phyloP scores from a whole-genome alignment of 2,113 vertebrate genomes.

The Callocephalon fimbriatum region DNA sequence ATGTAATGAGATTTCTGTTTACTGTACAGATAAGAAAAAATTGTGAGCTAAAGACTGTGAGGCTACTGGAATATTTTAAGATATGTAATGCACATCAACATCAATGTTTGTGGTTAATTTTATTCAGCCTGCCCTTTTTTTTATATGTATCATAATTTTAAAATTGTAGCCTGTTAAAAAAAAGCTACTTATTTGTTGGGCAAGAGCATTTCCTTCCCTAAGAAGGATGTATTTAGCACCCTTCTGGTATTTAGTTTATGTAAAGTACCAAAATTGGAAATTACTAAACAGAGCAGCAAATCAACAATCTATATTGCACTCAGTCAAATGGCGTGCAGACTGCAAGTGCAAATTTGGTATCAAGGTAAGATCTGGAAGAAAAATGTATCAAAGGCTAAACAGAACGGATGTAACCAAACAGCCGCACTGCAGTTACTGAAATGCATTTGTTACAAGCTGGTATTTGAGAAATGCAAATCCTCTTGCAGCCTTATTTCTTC shows the following conservation, averaged over 20 bases:
- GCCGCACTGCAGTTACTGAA: not conserved
- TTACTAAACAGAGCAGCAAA: not conserved
- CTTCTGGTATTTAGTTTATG: not conserved
- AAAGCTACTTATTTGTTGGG: not conserved
- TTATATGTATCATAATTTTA: not conserved
- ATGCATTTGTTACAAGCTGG: not conserved
- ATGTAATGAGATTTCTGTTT: not conserved
- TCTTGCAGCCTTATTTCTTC: not conserved
- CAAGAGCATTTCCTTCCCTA: not conserved
- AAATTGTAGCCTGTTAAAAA: not conserved
- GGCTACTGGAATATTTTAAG: not conserved
- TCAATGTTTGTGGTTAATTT: not conserved
- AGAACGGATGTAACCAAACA: not conserved
- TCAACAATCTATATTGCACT: not conserved
- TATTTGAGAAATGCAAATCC: not conserved
- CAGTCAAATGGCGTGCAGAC: not conserved
- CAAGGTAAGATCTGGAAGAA: not conserved
- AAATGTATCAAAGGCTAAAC: not conserved
- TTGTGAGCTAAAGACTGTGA: not conserved
- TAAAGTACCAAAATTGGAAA: not conserved
- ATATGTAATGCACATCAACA: not conserved
- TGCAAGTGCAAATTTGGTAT: not conserved
- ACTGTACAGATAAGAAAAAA: not conserved
- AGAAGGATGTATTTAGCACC: not conserved
- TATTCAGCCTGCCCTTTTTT: not conserved